These are phyloP conservation scores for Bagarius yarrelli DNA, from an alignment of 2,113 vertebrate species.

Conservation along the genomic window DNA sequence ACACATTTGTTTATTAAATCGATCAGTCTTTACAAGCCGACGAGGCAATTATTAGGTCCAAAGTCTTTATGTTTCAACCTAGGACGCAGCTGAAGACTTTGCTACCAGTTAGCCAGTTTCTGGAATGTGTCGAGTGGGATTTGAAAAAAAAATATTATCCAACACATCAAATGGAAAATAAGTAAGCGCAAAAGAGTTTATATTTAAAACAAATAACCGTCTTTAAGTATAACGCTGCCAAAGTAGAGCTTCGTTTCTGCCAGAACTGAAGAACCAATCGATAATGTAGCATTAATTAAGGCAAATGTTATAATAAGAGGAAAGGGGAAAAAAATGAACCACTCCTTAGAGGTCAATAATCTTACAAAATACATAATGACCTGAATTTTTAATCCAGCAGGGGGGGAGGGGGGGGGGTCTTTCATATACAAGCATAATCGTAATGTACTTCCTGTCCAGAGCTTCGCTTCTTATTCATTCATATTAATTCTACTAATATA, in stretches of 20 bases:
- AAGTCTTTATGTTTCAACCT: background rate
- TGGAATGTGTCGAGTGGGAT: constrained; percentile 3
- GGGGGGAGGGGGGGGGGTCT: constrained; percentile 73
- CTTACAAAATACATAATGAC: constrained; percentile 77
- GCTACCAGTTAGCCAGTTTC: constrained; percentile 1
- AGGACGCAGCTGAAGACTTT: background rate
- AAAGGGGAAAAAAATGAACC: constrained; percentile 75
- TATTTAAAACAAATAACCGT: constrained; percentile 12
- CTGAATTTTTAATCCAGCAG: constrained; percentile 82
- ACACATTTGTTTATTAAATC: constrained; percentile 14
- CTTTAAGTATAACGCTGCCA: background rate
- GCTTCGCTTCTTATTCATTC: constrained; percentile 75
- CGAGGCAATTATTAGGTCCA: background rate
- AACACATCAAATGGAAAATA: background rate
- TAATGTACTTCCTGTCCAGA: constrained; percentile 68
- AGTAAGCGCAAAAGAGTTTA: constrained; percentile 1
- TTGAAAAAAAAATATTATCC: constrained; percentile 8
- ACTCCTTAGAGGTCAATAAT: constrained; percentile 83
- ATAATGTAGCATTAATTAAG: constrained; percentile 87
- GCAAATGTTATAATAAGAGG: constrained; percentile 80
- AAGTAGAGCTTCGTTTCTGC: constrained; percentile 56
- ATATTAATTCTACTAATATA: constrained; percentile 79
- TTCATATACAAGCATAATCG: constrained; percentile 71
- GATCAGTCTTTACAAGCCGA: background rate
- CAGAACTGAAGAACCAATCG: constrained; percentile 71